phyloP scores from a whole-genome alignment of 2,113 vertebrate genomes.

The chimpanzee (Pan troglodytes) region DNA sequence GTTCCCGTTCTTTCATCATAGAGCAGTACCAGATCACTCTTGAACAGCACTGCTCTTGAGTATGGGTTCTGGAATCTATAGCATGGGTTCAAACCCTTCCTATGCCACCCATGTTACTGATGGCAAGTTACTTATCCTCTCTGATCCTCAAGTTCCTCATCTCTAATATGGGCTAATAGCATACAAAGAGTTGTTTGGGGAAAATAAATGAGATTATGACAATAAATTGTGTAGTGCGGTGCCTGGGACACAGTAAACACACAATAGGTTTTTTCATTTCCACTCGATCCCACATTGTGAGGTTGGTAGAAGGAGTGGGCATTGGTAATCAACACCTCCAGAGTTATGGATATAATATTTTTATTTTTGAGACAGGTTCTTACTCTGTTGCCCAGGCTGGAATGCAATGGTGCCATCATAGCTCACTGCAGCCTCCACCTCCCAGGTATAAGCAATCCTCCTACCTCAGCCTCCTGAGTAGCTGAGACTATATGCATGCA shows the following conservation, averaged over 20 bases:
- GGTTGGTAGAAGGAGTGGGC: background rate
- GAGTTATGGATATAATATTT: background rate
- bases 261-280: background rate
- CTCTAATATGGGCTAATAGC: background rate
- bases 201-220: background rate
- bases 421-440: too few species aligned
- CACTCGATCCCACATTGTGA: background rate
- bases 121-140: background rate
- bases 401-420: too few species aligned
- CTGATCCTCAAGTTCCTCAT: background rate
- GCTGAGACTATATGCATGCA: too few species aligned
- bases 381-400: too few species aligned
- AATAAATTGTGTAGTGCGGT: background rate
- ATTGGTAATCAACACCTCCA: background rate
- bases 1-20: background rate
- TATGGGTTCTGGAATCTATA: background rate
- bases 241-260: background rate
- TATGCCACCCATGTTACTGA: background rate
- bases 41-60: background rate
- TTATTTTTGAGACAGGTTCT: too few species aligned
- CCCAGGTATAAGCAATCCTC: too few species aligned
- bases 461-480: too few species aligned
- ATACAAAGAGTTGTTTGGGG: background rate
- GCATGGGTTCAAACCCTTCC: background rate
- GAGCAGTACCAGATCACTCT: background rate